Conservation (phyloP, 30 jellyfish, hydroid and myxozoan species). For the Chrysaora quinquecirrha region DNA sequence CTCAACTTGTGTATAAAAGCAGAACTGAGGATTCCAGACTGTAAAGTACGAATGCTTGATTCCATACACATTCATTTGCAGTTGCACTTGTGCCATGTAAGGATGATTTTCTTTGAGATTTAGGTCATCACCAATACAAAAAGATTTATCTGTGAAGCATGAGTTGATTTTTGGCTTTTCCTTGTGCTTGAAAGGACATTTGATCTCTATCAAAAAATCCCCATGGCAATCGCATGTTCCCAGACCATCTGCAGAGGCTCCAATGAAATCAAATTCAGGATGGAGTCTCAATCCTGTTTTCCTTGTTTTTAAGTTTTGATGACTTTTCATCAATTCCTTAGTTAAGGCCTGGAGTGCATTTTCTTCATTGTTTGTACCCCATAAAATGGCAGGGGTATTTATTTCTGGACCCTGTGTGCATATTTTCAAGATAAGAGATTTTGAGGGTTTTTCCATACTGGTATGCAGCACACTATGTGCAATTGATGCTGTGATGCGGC, state of each 20-base stretch:
- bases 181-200: not conserved
- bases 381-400: not conserved
- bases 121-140: not conserved
- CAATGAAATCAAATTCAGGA: not conserved
- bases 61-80: not conserved
- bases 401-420: not conserved
- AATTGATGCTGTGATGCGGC: not conserved
- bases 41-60: not conserved
- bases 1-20: not conserved
- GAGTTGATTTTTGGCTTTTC: not conserved
- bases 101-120: not conserved
- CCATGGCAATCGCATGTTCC: not conserved
- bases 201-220: not conserved
- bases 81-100: not conserved
- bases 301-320: not conserved
- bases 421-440: not conserved
- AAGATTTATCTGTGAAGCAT: not conserved
- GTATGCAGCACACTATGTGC: conserved; percentile 16
- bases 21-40: conserved; percentile 35
- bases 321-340: not conserved
- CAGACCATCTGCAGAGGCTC: not conserved
- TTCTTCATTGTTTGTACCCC: not conserved
- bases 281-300: not conserved
- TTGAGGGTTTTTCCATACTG: not conserved
- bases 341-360: not conserved